Evolutionary conservation across 2,113 vertebrate species (phyloP).

Genomic region (Paracanthobrama guichenoti): DNA sequence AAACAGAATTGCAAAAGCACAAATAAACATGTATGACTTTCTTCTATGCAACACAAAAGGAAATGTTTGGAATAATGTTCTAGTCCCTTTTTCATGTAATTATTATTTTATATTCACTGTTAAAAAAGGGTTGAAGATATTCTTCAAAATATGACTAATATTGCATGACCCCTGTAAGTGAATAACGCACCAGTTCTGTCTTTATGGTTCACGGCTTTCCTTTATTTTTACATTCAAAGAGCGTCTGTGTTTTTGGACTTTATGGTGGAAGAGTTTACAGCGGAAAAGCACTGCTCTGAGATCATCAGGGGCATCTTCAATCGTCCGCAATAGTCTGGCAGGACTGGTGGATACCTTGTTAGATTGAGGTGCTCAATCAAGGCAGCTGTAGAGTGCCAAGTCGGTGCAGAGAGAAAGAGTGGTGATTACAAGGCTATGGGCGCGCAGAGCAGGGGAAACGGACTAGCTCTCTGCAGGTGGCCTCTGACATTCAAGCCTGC

Average conservation of each 20-base stretch:
- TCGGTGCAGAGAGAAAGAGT: constrained; percentile 84
- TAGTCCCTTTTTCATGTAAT: neutral
- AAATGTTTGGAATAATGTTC: neutral
- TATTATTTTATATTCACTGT: neutral
- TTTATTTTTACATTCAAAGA: constrained; percentile 45
- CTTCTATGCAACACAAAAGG: neutral
- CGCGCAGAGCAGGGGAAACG: constrained; percentile 90
- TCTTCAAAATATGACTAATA: neutral
- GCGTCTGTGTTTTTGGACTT: constrained; percentile 53
- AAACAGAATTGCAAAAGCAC: neutral
- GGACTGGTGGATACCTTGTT: constrained; percentile 90
- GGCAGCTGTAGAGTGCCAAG: constrained; percentile 89
- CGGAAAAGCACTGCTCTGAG: constrained; percentile 68
- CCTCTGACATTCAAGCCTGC: constrained; percentile 98
- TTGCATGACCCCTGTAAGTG: neutral
- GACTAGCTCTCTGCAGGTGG: constrained; percentile 95
- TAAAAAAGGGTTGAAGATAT: neutral
- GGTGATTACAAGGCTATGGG: constrained; percentile 97
- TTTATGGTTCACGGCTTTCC: neutral
- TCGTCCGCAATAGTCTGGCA: constrained; percentile 74
- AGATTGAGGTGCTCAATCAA: constrained; percentile 99
- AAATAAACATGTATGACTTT: neutral
- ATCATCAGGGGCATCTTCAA: constrained; percentile 75
- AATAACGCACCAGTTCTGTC: neutral
- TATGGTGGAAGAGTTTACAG: constrained; percentile 61